phyloP scores from a whole-genome alignment of 2,888 invertebrate species.

The Atethmia centrago region DNA sequence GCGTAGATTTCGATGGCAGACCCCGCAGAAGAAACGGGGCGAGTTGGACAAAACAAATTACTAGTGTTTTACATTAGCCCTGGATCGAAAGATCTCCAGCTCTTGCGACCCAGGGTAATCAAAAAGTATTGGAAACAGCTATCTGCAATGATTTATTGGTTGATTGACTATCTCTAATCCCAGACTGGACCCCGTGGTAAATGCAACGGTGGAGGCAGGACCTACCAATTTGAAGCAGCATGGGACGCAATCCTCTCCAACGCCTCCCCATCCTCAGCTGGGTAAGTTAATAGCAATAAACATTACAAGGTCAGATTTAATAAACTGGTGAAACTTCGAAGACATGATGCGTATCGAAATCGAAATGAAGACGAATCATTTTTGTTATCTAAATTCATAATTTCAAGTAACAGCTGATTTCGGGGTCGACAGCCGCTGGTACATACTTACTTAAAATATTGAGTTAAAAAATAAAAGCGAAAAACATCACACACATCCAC shows the following conservation, averaged over 20 bases:
- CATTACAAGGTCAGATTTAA: neutral
- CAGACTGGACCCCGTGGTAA: conserved; percentile 77
- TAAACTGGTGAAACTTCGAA: neutral
- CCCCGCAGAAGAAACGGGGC: neutral
- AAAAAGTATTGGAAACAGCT: neutral
- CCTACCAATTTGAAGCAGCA: conserved; percentile 80
- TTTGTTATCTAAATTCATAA: neutral
- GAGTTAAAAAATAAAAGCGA: no score
- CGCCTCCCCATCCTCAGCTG: conserved; percentile 69
- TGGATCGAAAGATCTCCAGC: neutral
- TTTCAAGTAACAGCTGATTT: neutral
- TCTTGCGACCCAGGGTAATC: no score
- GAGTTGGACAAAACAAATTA: neutral
- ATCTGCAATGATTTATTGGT: neutral
- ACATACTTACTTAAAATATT: neutral
- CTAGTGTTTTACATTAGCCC: neutral
- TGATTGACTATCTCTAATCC: conserved; percentile 2
- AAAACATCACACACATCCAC: no score
- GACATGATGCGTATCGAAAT: neutral
- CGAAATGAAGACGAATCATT: no score
- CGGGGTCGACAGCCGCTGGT: neutral
- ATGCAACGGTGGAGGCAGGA: conserved; percentile 79
- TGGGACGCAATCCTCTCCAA: conserved; percentile 77
- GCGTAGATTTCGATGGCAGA: neutral
- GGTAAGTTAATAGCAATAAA: conserved; percentile 22